Evolutionary conservation across 2,888 invertebrate species (phyloP).

Genomic region (Ischnus inquisitorius): DNA sequence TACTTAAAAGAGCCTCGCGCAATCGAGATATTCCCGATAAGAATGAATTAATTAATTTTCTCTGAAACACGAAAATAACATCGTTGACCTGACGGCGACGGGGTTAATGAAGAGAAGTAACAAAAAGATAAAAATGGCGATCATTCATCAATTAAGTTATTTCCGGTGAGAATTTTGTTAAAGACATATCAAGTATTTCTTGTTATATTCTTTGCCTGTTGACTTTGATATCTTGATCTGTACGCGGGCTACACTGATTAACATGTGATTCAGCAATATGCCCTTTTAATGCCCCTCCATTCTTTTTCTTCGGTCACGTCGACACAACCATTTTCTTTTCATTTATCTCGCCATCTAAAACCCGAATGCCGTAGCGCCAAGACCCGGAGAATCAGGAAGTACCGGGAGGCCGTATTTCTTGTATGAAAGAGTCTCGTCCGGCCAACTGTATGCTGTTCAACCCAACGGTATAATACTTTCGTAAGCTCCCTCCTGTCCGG

Average conservation of each 20-base stretch:
- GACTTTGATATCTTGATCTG: no score
- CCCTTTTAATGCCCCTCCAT: background rate
- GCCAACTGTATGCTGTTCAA: constrained; percentile 24
- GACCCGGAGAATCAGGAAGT: constrained; percentile 18
- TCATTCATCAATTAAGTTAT: no score
- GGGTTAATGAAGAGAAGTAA: no score
- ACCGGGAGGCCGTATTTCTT: constrained; percentile 7
- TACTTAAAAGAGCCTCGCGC: no score
- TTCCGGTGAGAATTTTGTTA: no score
- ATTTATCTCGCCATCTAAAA: background rate
- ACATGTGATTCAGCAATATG: background rate
- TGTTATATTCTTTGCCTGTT: no score
- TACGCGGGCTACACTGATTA: background rate
- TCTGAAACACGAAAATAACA: no score
- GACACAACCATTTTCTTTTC: background rate
- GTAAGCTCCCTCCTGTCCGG: constrained; percentile 43
- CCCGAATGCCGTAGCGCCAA: background rate
- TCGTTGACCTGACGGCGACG: no score
- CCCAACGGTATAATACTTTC: constrained; percentile 22
- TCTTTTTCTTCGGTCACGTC: background rate
- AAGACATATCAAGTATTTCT: no score
- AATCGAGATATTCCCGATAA: no score
- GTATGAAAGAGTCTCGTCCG: constrained; percentile 27
- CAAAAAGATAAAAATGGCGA: no score
- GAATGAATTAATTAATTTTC: no score